Evolutionary conservation across 1,140 invertebrate genomes (phyloP).

Genomic region (Drepana arcuata): DNA sequence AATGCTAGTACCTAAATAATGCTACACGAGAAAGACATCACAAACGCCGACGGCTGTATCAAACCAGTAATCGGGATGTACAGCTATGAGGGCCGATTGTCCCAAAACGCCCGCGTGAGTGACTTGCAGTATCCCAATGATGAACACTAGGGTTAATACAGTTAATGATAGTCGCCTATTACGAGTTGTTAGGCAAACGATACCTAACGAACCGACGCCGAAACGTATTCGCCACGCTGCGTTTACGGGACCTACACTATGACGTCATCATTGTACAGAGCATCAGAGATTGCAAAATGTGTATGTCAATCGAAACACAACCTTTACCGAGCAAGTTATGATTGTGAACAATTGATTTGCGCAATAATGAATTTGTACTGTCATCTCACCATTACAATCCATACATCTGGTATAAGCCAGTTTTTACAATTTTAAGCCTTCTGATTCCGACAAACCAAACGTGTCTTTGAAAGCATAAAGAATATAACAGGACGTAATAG

Average conservation of each 20-base stretch:
- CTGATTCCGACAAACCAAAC: no score
- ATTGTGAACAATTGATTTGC: no score
- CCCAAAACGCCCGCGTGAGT: constrained; percentile 26
- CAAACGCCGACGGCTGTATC: constrained; percentile 32
- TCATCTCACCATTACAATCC: no score
- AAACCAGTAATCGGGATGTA: constrained; percentile 46
- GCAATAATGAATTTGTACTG: no score
- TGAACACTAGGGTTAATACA: constrained; percentile 61
- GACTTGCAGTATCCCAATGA: constrained; percentile 59
- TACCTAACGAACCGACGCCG: constrained; percentile 52
- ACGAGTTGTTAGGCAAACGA: constrained; percentile 57
- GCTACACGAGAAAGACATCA: constrained; percentile 30
- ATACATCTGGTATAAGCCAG: no score
- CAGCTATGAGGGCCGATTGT: constrained; percentile 36
- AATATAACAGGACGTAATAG: no score
- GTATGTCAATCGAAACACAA: no score
- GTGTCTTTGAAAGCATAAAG: no score
- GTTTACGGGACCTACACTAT: constrained; percentile 34
- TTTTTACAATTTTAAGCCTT: no score
- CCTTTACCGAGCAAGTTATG: no score
- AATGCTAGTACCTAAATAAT: no score
- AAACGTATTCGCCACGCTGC: constrained; percentile 60
- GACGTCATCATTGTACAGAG: constrained; percentile 26
- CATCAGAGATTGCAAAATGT: no score
- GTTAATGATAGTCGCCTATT: constrained; percentile 63